Evolutionary conservation across 2,888 invertebrate species (phyloP).

Genomic region (Ashinkailepas kermadecensis): DNA sequence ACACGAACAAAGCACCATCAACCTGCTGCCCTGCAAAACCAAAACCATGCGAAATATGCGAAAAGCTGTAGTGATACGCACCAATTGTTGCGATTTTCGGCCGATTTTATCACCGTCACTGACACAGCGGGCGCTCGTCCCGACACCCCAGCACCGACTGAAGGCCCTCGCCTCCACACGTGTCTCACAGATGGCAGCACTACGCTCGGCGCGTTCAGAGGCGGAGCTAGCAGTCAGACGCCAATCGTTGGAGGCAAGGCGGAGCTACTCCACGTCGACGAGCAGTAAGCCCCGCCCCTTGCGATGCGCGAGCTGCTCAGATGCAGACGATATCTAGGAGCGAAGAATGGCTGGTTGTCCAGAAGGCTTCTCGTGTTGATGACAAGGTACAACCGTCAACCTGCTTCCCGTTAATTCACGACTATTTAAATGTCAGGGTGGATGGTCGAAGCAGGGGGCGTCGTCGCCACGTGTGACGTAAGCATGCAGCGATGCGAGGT

Average conservation of each 20-base stretch:
- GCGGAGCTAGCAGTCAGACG: neutral
- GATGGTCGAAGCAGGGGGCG: too few species aligned
- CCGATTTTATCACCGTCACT: neutral
- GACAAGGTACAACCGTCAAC: neutral
- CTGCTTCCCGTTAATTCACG: neutral
- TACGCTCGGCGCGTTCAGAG: neutral
- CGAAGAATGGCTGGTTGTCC: neutral
- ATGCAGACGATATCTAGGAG: neutral
- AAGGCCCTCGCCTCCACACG: neutral
- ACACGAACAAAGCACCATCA: too few species aligned
- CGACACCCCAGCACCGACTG: neutral
- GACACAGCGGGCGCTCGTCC: neutral
- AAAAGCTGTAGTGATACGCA: neutral
- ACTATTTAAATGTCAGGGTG: neutral
- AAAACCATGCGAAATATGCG: too few species aligned
- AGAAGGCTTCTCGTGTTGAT: neutral
- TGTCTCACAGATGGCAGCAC: slow-evolving; percentile 13
- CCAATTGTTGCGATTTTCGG: slow-evolving; percentile 16
- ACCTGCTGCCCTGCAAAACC: too few species aligned
- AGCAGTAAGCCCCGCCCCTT: neutral
- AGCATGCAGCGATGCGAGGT: too few species aligned
- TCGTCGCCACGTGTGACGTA: too few species aligned
- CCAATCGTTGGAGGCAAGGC: neutral
- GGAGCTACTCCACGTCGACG: neutral
- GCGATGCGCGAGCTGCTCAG: neutral